phyloP scores from a whole-genome alignment of 2,113 vertebrate species.

The Cromileptes altivelis region DNA sequence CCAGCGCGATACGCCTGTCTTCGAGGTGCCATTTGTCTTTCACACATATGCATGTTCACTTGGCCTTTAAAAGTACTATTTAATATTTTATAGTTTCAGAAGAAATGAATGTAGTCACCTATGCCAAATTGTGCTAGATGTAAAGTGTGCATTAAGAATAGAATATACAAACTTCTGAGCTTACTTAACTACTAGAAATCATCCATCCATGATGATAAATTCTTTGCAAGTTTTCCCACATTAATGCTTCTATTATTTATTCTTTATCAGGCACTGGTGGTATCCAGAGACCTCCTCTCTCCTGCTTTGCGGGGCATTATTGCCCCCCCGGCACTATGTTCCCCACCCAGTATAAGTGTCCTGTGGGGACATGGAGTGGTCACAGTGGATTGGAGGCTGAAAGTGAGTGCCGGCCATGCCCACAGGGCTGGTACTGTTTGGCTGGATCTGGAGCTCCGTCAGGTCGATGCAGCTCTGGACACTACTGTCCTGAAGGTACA shows the following conservation, averaged over 20 bases:
- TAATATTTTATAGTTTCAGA: slow-evolving; percentile 1
- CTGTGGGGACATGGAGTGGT: slow-evolving; percentile 90
- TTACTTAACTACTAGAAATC: neutral
- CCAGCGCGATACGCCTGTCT: slow-evolving; percentile 86
- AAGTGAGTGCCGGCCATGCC: slow-evolving; percentile 84
- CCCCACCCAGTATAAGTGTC: slow-evolving; percentile 88
- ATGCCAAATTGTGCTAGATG: neutral
- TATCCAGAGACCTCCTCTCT: slow-evolving; percentile 86
- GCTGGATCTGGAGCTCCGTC: slow-evolving; percentile 84
- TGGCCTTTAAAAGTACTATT: slow-evolving; percentile 11
- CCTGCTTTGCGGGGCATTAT: slow-evolving; percentile 90
- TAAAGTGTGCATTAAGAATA: neutral
- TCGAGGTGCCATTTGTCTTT: slow-evolving; percentile 80
- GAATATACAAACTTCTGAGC: neutral
- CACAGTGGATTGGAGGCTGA: slow-evolving; percentile 78
- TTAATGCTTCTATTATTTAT: slow-evolving; percentile 5
- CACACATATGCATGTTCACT: neutral
- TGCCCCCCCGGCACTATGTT: slow-evolving; percentile 90
- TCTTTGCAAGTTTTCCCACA: neutral
- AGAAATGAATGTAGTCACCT: neutral
- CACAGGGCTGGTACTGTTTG: slow-evolving; percentile 89
- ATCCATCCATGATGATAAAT: neutral
- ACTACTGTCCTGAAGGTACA: slow-evolving; percentile 90
- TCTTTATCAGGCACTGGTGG: slow-evolving; percentile 86
- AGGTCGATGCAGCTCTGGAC: slow-evolving; percentile 88